Evolutionary conservation across 2,797 vertebrate genomes (phyloP), one percentile per base, ranked within the genome.

Genomic region (Ceryle rudis): DNA sequence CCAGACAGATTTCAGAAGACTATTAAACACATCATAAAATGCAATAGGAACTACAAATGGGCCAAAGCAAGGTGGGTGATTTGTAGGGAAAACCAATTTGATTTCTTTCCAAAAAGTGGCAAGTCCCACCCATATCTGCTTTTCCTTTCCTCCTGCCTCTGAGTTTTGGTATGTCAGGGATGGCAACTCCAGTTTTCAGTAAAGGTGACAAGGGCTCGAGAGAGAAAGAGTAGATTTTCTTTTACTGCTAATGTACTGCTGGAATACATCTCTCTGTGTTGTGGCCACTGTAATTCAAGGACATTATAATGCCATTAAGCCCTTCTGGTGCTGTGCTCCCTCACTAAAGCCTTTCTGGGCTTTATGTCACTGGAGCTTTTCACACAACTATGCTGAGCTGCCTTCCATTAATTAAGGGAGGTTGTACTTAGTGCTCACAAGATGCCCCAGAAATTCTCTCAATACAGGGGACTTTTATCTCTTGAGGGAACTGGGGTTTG

Each of bases 271-370:
- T 11, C 35, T 49, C 66, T 60, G 21, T 33, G 70, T n/a, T 89
- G 84, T 69, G 80, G 61, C 73, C 75, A 51, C 80, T 44, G 57
- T 57, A 74, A 91, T 86, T 82, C 57, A 51, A 66, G 75, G 72
- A 84, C 87, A 61, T 75, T 90, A 77, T 85, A 94, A 95, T 62
- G 79, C 90, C 80, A 90, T 95, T 97, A 96, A 96, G 77, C 83
- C 92, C 93, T 95, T 86, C 61, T 81, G 80, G 66, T 73, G 78
- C 69, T 62, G 29, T 21, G 55, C 55, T 96, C 51, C 52, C 77
- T 71, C 25, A 84, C 84, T 89, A 86, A 79, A 95, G 69, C 70
- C 72, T 93, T 94, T 62, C 64, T 22, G 41, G 91, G 79, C 72
- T 66, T 94, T 96, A 61, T 94, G 18, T 78, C 67, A 70, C 93